phyloP scores from a whole-genome alignment of 2,888 invertebrate species.

The Harpalus rufipes region DNA sequence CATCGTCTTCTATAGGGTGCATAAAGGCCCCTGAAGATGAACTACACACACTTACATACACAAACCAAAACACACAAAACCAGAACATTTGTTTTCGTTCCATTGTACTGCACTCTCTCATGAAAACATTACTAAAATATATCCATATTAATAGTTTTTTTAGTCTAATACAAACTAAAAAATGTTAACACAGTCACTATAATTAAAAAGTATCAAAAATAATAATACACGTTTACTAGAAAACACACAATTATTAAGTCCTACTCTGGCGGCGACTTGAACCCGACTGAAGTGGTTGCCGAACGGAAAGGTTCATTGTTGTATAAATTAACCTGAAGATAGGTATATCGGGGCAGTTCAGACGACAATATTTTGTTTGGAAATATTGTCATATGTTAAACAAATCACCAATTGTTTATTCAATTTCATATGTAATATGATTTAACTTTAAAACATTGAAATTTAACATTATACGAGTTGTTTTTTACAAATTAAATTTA shows the following conservation, averaged over 20 bases:
- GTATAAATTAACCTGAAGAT: conserved; percentile 60
- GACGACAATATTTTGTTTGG: not conserved
- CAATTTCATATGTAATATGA: not conserved
- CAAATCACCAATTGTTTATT: not conserved
- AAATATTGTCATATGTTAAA: not conserved
- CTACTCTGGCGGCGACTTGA: conserved; percentile 34
- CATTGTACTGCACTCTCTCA: conserved; percentile 54
- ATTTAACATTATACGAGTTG: not conserved
- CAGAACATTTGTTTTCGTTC: conserved; percentile 62
- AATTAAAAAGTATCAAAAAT: conserved; percentile 45
- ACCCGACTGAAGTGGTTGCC: conserved; percentile 54
- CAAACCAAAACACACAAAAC: conserved; percentile 62
- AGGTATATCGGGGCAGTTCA: conserved; percentile 26
- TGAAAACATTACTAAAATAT: conserved; percentile 59
- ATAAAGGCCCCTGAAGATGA: conserved; percentile 3
- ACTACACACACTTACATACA: conserved; percentile 58
- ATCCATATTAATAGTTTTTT: conserved; percentile 55
- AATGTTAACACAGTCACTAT: conserved; percentile 59
- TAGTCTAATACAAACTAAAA: conserved; percentile 31
- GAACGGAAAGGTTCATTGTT: conserved; percentile 48
- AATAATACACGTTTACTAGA: conserved; percentile 46
- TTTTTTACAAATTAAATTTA: not conserved
- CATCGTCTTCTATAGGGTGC: conserved; percentile 30
- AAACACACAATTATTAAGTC: conserved; percentile 43
- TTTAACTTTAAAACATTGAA: not conserved